Evolutionary conservation across 2,797 vertebrate genomes (phyloP), one percentile per base, ranked within the genome.

Genomic region (Enteromius anoplus): DNA sequence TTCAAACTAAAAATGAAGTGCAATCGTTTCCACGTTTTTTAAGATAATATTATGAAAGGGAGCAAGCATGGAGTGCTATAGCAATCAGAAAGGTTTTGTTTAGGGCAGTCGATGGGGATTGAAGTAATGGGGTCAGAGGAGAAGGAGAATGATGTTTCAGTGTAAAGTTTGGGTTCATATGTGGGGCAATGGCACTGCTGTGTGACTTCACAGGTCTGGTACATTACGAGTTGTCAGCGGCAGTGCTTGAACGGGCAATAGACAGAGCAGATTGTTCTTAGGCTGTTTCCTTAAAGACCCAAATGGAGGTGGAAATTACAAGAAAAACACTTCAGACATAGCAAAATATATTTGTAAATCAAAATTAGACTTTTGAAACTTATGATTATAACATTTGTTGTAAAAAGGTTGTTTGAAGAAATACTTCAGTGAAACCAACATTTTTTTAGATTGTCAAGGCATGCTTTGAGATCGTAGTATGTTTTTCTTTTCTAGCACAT

Each of bases 1-100:
- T 89, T 91, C 89, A 92, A 91, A 93, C 92, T 93, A 89, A 93
- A 94, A 93, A 93, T 89, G 89, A 80, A 89, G 87, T 91, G 90
- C 88, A 94, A 96, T 95, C 78, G 93, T 93, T 95, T 93, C 94
- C 95, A 95, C 89, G 91, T 95, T 94, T 93, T 92, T 93, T 94
- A 94, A 94, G 92, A 94, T 94, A 95, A 94, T 91, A 94, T 95
- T 94, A 92, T 93, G 93, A 95, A 92, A 93, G 84, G 81, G 88
- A 80, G 85, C 87, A 86, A 88, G 86, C 90, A 91, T 84, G 87
- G 85, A 89, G 87, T 88, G 87, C 86, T 55, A n/a, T 88, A 88
- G 91, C 91, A 93, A 92, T 94, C 91, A 93, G 89, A 91, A 88
- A 87, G 89, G 89, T 76, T 91, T 89, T 93, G 89, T 92, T 93